Conservation (phyloP, 2,113 vertebrate genomes). For the Haliaeetus leucogaster region DNA sequence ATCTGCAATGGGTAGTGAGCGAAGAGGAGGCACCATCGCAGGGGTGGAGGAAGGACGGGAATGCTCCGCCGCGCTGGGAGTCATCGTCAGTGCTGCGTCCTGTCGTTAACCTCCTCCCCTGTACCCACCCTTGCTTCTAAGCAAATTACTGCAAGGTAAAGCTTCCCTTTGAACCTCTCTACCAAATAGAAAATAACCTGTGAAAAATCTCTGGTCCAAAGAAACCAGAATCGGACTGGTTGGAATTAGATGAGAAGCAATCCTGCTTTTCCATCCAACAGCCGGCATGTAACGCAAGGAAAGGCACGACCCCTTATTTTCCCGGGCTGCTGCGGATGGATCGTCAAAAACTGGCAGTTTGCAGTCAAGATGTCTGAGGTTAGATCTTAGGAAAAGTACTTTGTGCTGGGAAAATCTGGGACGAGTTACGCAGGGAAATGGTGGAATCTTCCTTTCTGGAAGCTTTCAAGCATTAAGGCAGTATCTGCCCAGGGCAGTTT, state of each 20-base stretch:
- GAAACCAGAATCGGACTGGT: background rate
- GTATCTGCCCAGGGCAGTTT: background rate
- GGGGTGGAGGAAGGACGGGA: background rate
- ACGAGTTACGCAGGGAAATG: background rate
- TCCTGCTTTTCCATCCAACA: background rate
- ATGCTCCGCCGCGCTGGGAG: background rate
- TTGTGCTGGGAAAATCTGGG: background rate
- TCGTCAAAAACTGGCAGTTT: background rate
- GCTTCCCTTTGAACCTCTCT: background rate
- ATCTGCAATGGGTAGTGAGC: background rate
- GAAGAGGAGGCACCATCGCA: background rate
- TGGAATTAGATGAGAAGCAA: background rate
- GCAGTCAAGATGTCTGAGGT: background rate
- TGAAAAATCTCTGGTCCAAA: background rate
- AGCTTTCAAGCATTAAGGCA: background rate
- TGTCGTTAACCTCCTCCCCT: background rate
- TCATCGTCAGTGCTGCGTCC: background rate
- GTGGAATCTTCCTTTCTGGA: background rate
- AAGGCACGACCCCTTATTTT: rapidly evolving
- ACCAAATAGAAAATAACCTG: background rate
- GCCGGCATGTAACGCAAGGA: rapidly evolving
- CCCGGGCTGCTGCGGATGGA: background rate
- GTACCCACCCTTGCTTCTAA: background rate
- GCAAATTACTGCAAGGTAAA: background rate
- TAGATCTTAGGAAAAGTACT: background rate